Evolutionary conservation across 2,888 invertebrate genomes (phyloP).

Genomic region (Metallyticus violacea): DNA sequence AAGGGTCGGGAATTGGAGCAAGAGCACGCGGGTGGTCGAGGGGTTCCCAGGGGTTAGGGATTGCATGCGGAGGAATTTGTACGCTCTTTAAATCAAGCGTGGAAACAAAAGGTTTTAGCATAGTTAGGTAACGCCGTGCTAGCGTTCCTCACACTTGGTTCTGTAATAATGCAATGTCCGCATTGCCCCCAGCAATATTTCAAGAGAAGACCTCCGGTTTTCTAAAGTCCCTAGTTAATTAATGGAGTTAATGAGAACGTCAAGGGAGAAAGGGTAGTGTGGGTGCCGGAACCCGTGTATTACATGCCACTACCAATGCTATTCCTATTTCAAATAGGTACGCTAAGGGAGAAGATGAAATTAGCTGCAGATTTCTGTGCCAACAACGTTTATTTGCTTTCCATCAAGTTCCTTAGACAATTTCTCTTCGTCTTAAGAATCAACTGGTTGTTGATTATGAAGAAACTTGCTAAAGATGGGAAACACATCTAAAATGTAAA

Average conservation of each 20-base stretch:
- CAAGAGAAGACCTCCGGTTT: background rate
- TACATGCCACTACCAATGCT: background rate
- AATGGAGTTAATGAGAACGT: constrained; percentile 33
- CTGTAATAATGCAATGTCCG: constrained; percentile 13
- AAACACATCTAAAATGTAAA: no score
- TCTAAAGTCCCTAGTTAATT: constrained; percentile 26
- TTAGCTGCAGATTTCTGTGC: background rate
- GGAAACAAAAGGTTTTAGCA: constrained; percentile 24
- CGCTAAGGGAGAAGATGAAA: background rate
- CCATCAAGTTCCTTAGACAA: background rate
- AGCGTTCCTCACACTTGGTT: background rate
- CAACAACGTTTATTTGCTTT: background rate
- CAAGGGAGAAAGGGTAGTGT: constrained; percentile 10
- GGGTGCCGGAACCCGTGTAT: constrained; percentile 3
- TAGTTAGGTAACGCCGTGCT: background rate
- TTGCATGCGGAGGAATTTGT: constrained; percentile 23
- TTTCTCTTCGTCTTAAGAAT: no score
- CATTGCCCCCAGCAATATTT: background rate
- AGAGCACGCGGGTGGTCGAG: background rate
- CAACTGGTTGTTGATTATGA: no score
- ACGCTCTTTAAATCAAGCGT: constrained; percentile 29
- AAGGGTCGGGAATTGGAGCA: background rate
- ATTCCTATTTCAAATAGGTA: background rate
- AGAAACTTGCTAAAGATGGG: no score
- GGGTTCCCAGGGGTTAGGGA: background rate